Conservation (phyloP, 2,888 invertebrate species). For the Camponotus fellah region DNA sequence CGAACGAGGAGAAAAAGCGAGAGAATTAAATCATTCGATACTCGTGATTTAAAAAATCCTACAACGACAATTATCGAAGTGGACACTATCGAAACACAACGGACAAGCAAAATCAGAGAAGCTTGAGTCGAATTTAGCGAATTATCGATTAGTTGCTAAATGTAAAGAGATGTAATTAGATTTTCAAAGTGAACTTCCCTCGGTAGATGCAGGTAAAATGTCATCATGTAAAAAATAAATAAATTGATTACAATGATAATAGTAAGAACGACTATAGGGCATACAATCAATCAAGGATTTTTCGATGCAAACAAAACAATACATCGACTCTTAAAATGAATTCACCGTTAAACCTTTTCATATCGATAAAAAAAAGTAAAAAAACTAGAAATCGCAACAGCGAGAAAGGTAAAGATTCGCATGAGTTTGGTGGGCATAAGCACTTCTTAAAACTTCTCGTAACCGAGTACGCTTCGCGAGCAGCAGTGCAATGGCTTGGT, state of each 20-base stretch:
- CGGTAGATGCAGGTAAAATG: not conserved
- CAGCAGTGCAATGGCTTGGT: constrained; percentile 39
- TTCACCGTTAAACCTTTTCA: constrained; percentile 29
- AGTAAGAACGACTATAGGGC: not conserved
- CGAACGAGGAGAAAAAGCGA: constrained; percentile 46
- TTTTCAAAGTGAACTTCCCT: not conserved
- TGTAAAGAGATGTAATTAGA: not conserved
- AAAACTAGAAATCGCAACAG: constrained; percentile 28
- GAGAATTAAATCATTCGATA: constrained; percentile 71
- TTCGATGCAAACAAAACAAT: not conserved
- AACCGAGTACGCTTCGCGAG: constrained; percentile 64
- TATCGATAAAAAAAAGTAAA: not conserved
- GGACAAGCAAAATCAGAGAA: not conserved
- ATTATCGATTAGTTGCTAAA: not conserved
- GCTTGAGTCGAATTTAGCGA: not conserved
- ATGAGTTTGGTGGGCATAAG: constrained; percentile 69
- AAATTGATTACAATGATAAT: not conserved
- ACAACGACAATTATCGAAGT: constrained; percentile 57
- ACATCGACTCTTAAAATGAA: constrained; percentile 7
- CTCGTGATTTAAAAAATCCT: not conserved
- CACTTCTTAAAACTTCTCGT: constrained; percentile 78
- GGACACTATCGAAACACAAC: constrained; percentile 39
- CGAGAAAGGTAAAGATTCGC: constrained; percentile 63
- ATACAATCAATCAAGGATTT: constrained; percentile 4
- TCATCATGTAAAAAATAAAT: not conserved